phyloP scores from a whole-genome alignment of 2,113 vertebrate genomes.

The Pleuronectes platessa region DNA sequence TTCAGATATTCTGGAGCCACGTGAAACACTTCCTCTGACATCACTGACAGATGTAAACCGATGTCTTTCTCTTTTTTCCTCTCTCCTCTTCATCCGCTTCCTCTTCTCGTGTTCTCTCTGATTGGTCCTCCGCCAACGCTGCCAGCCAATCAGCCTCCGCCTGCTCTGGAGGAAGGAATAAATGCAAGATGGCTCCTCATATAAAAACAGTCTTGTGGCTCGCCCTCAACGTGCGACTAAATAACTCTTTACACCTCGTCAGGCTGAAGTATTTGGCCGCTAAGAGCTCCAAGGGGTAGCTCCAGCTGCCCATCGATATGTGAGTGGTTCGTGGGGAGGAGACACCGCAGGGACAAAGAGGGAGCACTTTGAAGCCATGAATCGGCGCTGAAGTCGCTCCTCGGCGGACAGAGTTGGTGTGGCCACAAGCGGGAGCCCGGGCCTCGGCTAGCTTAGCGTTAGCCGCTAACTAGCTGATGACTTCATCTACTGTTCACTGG shows the following conservation, averaged over 20 bases:
- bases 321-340: conserved; percentile 29
- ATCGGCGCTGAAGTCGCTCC: conserved; percentile 52
- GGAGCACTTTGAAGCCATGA: conserved; percentile 75
- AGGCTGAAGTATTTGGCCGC: conserved; percentile 79
- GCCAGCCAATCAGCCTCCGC: conserved; percentile 89
- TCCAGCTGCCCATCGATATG: conserved; percentile 55
- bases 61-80: conserved; percentile 25
- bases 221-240: conserved; percentile 84
- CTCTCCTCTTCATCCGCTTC: conserved; percentile 32
- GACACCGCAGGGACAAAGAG: conserved; percentile 50
- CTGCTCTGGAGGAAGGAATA: conserved; percentile 95
- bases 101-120: conserved; percentile 63
- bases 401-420: conserved; percentile 32
- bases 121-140: conserved; percentile 82
- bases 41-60: neutral
- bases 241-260: conserved; percentile 84
- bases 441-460: conserved; percentile 63
- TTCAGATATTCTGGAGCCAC: neutral
- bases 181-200: conserved; percentile 99
- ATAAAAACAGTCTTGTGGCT: conserved; percentile 94
- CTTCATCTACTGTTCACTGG: conserved; percentile 20
- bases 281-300: conserved; percentile 77
- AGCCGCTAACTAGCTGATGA: conserved; percentile 67
- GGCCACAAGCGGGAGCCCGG: conserved; percentile 39
- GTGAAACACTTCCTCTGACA: neutral